Conservation (phyloP, 1,140 invertebrate species). For the Pogonognathellus flavescens region DNA sequence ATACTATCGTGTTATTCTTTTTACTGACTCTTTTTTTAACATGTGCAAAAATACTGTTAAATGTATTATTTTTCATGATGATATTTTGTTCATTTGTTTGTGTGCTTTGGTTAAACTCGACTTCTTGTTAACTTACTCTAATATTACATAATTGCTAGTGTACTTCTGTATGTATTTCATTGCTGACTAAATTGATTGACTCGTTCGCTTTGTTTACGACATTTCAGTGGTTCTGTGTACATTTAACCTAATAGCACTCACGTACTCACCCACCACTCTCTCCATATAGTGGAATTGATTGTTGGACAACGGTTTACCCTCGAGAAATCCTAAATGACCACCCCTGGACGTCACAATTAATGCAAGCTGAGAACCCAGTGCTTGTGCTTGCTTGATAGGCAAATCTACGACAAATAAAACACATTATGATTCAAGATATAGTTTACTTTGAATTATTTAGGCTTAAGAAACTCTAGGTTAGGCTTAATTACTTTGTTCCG, state of each 20-base stretch:
- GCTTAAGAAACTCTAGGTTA: no score
- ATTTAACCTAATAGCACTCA: slow-evolving; percentile 52
- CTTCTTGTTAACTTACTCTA: background rate
- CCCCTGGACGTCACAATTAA: slow-evolving; percentile 60
- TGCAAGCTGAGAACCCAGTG: slow-evolving; percentile 48
- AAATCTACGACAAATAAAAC: slow-evolving; percentile 24
- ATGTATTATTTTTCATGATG: background rate
- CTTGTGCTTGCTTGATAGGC: slow-evolving; percentile 55
- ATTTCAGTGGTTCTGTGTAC: slow-evolving; percentile 4
- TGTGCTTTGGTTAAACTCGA: background rate
- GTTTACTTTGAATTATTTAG: background rate
- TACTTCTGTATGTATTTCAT: background rate
- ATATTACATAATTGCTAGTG: slow-evolving; percentile 1
- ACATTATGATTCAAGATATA: background rate
- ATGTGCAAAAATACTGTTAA: background rate
- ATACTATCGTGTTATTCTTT: no score
- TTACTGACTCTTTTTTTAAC: no score
- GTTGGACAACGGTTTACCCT: slow-evolving; percentile 68
- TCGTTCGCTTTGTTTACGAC: background rate
- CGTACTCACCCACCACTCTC: slow-evolving; percentile 59
- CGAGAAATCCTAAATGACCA: slow-evolving; percentile 62
- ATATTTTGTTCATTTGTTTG: background rate
- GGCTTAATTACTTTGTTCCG: slow-evolving; percentile 52
- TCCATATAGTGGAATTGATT: slow-evolving; percentile 63
- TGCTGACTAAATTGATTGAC: background rate